These are phyloP conservation scores for Leucania comma DNA, from an alignment of 2,888 invertebrate genomes.

Conservation along the genomic window DNA sequence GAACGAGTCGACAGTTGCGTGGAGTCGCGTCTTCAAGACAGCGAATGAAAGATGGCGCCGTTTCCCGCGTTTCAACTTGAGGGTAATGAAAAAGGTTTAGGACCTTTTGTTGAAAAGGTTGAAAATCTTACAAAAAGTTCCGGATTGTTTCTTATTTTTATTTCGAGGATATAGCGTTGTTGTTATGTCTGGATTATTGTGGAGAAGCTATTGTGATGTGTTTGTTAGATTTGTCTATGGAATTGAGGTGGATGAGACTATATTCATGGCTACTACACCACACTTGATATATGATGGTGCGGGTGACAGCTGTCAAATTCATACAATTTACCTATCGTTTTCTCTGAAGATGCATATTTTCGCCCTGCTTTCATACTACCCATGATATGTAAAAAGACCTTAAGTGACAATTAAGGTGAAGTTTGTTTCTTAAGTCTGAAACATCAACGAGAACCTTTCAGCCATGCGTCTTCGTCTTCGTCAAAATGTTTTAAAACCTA, in stretches of 20 bases:
- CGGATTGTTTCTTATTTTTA: constrained; percentile 43
- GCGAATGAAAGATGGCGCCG: constrained; percentile 57
- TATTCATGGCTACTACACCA: not conserved
- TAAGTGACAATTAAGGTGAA: not conserved
- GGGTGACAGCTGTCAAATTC: no score
- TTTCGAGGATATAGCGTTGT: constrained; percentile 30
- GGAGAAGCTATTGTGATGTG: constrained; percentile 3
- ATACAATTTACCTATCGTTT: no score
- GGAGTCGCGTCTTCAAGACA: constrained; percentile 42
- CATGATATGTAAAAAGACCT: no score
- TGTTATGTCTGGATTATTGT: constrained; percentile 37
- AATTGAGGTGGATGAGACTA: not conserved
- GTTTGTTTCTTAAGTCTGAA: not conserved
- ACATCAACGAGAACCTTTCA: not conserved
- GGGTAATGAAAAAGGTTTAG: constrained; percentile 64
- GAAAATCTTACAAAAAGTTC: constrained; percentile 51
- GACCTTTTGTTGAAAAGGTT: constrained; percentile 55
- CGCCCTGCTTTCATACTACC: no score
- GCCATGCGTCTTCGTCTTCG: no score
- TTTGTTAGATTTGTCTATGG: constrained; percentile 21
- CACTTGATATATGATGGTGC: no score
- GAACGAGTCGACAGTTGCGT: constrained; percentile 53
- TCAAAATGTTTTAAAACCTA: not conserved
- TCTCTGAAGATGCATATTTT: no score
- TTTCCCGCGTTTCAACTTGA: constrained; percentile 37